A percentile compares a stretch with the other conserved stretches of the same genome.
Evolutionary conservation across 2,888 invertebrate genomes (phyloP).

Genomic region (Noctua comes): DNA sequence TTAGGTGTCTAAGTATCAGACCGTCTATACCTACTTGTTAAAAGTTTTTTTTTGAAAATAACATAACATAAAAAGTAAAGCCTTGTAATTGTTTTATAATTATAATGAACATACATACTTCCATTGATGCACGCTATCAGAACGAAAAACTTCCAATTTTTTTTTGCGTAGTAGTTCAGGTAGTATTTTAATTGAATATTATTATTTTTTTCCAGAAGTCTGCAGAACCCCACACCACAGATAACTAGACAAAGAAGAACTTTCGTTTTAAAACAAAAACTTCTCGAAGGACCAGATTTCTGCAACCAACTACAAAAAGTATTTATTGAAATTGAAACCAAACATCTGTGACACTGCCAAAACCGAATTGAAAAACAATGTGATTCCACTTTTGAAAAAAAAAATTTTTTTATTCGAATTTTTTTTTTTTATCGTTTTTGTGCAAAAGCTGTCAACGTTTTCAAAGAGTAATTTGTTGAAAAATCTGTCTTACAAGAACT

Average conservation of each 20-base stretch:
- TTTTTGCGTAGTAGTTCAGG: too few species aligned
- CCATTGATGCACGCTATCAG: too few species aligned
- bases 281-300: conserved; percentile 31
- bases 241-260: conserved; percentile 77
- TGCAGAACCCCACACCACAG: conserved; percentile 88
- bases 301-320: not conserved
- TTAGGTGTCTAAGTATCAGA: too few species aligned
- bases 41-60: too few species aligned
- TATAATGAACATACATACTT: too few species aligned
- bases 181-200: not conserved
- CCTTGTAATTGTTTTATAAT: too few species aligned
- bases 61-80: too few species aligned
- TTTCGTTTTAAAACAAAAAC: conserved; percentile 37
- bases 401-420: too few species aligned
- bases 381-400: not conserved
- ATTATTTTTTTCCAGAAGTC: conserved; percentile 74
- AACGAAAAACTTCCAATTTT: too few species aligned
- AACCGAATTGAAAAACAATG: not conserved
- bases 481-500: not conserved
- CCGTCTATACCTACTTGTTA: too few species aligned
- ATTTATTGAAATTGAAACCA: not conserved
- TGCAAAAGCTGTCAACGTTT: not conserved
- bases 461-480: not conserved
- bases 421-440: too few species aligned
- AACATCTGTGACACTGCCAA: not conserved